These are phyloP conservation scores for Solenodon paradoxus DNA, from an alignment of 2,113 vertebrate species.

Conservation along the genomic window DNA sequence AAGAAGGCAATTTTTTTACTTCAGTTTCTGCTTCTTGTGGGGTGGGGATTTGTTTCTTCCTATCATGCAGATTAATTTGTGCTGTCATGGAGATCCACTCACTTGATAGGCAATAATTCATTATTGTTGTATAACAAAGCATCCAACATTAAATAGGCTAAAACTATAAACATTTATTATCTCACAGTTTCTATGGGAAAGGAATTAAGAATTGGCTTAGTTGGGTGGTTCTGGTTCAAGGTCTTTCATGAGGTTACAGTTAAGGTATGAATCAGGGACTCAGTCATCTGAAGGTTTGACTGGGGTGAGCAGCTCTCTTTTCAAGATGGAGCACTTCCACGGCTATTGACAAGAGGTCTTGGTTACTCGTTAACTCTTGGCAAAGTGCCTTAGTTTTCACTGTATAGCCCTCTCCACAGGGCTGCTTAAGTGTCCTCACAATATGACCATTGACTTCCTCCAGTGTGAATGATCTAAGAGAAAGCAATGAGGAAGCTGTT, in stretches of 20 bases:
- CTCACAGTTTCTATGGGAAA: too few species aligned
- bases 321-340: not conserved
- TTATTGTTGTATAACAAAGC: not conserved
- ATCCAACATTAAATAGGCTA: not conserved
- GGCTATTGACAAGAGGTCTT: not conserved
- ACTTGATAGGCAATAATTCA: not conserved
- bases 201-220: not conserved
- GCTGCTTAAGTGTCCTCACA: too few species aligned
- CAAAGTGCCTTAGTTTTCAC: not conserved
- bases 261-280: too few species aligned
- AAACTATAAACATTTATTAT: not conserved
- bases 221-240: not conserved
- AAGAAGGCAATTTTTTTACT: not conserved
- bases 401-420: too few species aligned
- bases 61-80: not conserved
- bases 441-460: too few species aligned
- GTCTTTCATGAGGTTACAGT: too few species aligned
- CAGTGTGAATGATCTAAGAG: too few species aligned
- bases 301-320: not conserved
- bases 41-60: not conserved
- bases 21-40: not conserved
- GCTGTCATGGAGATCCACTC: not conserved
- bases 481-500: not conserved
- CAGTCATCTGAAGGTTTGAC: too few species aligned
- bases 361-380: not conserved